These are phyloP conservation scores for Urocitellus parryii DNA, from an alignment of 2,113 vertebrate genomes.

Conservation along the genomic window DNA sequence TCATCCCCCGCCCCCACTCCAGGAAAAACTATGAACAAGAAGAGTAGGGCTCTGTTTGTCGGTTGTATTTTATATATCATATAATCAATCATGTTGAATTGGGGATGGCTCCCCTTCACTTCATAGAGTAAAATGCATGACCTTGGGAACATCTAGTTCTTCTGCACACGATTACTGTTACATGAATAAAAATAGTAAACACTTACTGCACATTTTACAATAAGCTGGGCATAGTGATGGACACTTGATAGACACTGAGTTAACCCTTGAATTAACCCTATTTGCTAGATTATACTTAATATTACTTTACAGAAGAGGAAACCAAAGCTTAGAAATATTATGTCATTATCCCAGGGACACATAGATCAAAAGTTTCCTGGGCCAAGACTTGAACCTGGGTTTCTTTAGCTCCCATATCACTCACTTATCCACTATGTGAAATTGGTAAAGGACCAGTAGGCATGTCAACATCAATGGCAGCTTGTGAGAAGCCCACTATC, in stretches of 20 bases:
- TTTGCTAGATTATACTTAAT: not conserved
- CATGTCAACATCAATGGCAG: not conserved
- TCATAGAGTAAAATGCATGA: constrained; percentile 14
- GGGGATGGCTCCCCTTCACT: not conserved
- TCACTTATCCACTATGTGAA: not conserved
- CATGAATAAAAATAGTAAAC: constrained; percentile 3
- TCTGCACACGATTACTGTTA: constrained; percentile 12
- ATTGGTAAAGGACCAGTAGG: not conserved
- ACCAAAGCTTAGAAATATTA: not conserved
- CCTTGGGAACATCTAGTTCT: not conserved
- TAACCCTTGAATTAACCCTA: not conserved
- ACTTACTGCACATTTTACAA: not conserved
- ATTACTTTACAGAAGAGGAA: not conserved
- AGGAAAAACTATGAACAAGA: constrained; percentile 32
- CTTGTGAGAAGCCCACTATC: not conserved
- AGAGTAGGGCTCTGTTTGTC: not conserved
- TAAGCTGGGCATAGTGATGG: not conserved
- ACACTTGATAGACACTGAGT: not conserved
- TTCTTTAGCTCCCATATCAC: not conserved
- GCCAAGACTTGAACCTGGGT: not conserved
- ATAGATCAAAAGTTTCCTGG: not conserved
- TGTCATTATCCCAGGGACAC: not conserved
- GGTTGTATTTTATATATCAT: not conserved
- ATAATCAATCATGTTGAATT: not conserved
- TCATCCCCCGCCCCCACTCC: not conserved